Conservation (phyloP, 2,113 vertebrate species). For the Scalopus aquaticus region DNA sequence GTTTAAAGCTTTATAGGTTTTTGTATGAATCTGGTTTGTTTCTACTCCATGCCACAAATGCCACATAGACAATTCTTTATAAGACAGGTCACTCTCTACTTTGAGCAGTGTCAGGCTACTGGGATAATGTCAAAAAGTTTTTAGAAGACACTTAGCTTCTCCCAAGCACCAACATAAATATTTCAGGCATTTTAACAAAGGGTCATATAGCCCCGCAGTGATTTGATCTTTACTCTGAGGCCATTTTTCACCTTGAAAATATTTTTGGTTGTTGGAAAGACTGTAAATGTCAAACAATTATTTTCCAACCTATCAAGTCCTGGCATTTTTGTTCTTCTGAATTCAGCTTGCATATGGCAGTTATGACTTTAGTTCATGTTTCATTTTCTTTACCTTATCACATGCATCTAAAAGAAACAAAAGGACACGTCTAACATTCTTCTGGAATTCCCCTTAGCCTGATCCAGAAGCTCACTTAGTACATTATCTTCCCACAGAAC, state of each 20-base stretch:
- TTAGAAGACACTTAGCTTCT: slow-evolving; percentile 26
- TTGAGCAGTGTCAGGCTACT: slow-evolving; percentile 11
- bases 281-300: not conserved
- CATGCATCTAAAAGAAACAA: slow-evolving; percentile 17
- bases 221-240: slow-evolving; percentile 31
- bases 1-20: not conserved
- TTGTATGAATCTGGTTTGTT: not conserved
- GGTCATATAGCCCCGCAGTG: not conserved
- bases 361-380: slow-evolving; percentile 10
- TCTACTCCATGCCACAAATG: slow-evolving; percentile 33
- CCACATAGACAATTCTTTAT: slow-evolving; percentile 1
- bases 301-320: slow-evolving; percentile 25
- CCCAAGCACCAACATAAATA: slow-evolving; percentile 33
- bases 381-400: not conserved
- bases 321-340: slow-evolving; percentile 25
- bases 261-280: slow-evolving; percentile 24
- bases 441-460: slow-evolving; percentile 23
- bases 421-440: not conserved
- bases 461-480: slow-evolving; percentile 25
- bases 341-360: slow-evolving; percentile 25
- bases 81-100: not conserved
- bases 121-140: not conserved
- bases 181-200: slow-evolving; percentile 33
- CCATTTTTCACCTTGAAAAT: slow-evolving; percentile 32
- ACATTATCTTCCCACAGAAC: slow-evolving; percentile 30